Conservation (phyloP, 2,797 vertebrate species). For the Pelobates cultripes region DNA sequence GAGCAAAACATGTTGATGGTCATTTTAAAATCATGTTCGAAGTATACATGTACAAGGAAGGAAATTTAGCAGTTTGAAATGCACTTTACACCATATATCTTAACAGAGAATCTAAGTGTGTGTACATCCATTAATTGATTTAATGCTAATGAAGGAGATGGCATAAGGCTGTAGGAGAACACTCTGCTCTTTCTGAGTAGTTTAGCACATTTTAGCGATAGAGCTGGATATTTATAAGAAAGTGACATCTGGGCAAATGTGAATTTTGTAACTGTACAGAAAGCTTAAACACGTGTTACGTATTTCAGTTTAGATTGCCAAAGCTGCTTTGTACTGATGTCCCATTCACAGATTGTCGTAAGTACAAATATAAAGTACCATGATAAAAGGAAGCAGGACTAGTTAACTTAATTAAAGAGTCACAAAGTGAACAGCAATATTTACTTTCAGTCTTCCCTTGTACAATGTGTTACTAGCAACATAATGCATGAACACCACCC, state of each 20-base stretch:
- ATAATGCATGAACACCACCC: not conserved
- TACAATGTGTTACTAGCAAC: not conserved
- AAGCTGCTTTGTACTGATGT: not conserved
- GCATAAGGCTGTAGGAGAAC: constrained; percentile 8
- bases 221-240: not conserved
- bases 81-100: too few relatives aligned
- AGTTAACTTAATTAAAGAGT: not conserved
- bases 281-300: not conserved
- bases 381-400: not conserved
- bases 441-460: not conserved
- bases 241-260: not conserved
- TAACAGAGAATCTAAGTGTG: too few relatives aligned
- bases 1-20: too few relatives aligned
- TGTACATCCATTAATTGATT: not conserved
- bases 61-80: too few relatives aligned
- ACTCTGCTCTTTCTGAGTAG: constrained; percentile 6
- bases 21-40: too few relatives aligned
- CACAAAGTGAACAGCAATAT: not conserved
- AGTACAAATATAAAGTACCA: not conserved
- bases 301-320: not conserved
- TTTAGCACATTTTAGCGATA: not conserved
- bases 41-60: too few relatives aligned
- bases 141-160: not conserved
- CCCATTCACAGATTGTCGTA: not conserved
- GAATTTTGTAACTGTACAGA: constrained; percentile 4